Base-by-base conservation (phyloP, 2,888 invertebrate species). In the Synanthedon formicaeformis region DNA sequence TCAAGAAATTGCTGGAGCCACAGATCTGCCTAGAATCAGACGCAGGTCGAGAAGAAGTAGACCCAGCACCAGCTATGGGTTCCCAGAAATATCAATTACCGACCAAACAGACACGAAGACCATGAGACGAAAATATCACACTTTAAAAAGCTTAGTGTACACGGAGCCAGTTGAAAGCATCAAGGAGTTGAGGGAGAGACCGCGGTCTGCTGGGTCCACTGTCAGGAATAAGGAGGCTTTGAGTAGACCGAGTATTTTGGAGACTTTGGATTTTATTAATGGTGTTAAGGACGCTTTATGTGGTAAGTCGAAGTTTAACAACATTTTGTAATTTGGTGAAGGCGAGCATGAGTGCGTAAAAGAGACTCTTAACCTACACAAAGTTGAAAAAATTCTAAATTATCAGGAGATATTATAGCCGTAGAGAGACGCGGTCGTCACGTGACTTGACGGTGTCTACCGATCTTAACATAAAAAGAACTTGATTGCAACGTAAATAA, bases 221-320 rank as follows among this genome's bases (percentile, higher is more conserved):
- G 60, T 87, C 40, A 80, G 79, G 64, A 74, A 75, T 53, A 82
- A 78, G 54, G 81, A 83, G 49, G 66, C 74, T 1, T 56, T 84
- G 58, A 81, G 75, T 58, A 80, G 85, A 68, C 88, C 88, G 0
- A 84, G 73, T 53, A 68, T 88, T 14, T 56, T 87, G 62, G 88
- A 87, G 72, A 86, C 87, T 0, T 57, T 87, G 65, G 87, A 87
- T 52, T 86, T 86, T 58, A 87, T 87, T 40, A 87, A 84, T 55
- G 76, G 85, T 23, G 82, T 86, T 0, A 86, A 81, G 54, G 73
- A 81, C 61, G 81, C 83, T 27, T 61, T 86, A 11, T 75, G 75
- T 64, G 87, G 87, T 86, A 54, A 73, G 79, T 65, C n/a, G 13
- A 34, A 34, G 8, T 8, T 34, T 8, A 13, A 45, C 1, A 45